Base-by-base conservation (phyloP, 1,140 invertebrate species). In the Bombyx mandarina region DNA sequence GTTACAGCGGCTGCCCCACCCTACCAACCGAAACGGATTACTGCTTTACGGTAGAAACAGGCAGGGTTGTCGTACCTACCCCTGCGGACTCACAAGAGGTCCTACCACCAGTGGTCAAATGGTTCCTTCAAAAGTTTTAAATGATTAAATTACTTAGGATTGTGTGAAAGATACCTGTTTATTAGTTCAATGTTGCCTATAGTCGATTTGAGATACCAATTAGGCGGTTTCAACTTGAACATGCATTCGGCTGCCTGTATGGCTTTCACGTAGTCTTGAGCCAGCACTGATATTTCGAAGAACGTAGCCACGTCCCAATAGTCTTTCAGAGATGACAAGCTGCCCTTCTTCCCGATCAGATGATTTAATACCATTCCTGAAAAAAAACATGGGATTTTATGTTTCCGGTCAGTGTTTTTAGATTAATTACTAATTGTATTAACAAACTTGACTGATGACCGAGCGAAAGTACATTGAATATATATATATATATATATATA, bases 301-400 rank as follows among this genome's bases (percentile, higher is more conserved):
- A 99, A 99, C 1, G 98, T 99, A 0, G 99, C 99, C 7, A 99
- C 97, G 88, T 99, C 98, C 99, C 99, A 99, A 78, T 99, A 99
- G 75, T 99, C 98, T 70, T 94, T 95, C 3, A 99, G 86, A 18
- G 95, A 96, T 0, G 93, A 93, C 12, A 99, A 83, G 78, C 96
- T 98, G 22, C 98, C 98, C 86, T 99, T 99, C 76, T 98, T 96
- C 0, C 99, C 98, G 77, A 99, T 99, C 49, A 99, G 89, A 89
- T 98, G 98, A 84, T 99, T 99, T 51, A 99, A 85, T 5, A 97
- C 94, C 91, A 99, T 96, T 57, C 94, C 96, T 93, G 63, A 71
- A 88, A 77, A 77, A 57, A 50, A 43, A 8, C 5, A 51, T 51
- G 3, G 8, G 7, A 51, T 47, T 47, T 47, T 47, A 3, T 47